phyloP scores from a whole-genome alignment of 2,113 vertebrate species.

The Chloroceryle aenea region DNA sequence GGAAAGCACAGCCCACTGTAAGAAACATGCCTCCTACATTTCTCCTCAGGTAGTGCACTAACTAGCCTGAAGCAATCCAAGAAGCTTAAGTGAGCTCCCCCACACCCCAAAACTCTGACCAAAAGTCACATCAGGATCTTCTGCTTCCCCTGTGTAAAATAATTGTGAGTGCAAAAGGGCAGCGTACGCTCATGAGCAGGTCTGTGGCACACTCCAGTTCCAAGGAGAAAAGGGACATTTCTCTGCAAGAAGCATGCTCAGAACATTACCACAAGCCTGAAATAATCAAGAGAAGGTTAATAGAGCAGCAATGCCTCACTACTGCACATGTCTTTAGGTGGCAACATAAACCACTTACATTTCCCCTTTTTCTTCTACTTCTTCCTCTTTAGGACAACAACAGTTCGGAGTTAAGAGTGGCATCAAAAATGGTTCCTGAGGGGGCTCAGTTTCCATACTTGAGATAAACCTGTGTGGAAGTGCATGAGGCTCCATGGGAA shows the following conservation, averaged over 20 bases:
- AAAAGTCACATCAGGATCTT: not conserved
- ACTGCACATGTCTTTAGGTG: not conserved
- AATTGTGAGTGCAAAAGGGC: not conserved
- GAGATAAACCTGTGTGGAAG: not conserved
- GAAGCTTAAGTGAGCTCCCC: not conserved
- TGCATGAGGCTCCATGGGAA: not conserved
- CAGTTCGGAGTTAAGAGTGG: not conserved
- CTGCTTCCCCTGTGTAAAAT: not conserved
- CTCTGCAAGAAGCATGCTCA: not conserved
- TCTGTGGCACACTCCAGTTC: not conserved
- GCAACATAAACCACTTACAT: not conserved
- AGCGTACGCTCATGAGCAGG: not conserved
- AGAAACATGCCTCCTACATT: accelerated
- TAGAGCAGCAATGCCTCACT: not conserved
- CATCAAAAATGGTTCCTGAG: not conserved
- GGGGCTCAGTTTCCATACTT: not conserved
- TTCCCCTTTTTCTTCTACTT: not conserved
- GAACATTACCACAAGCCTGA: not conserved
- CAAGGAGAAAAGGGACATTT: not conserved
- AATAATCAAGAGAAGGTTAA: not conserved
- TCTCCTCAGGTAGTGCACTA: not conserved
- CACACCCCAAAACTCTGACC: not conserved
- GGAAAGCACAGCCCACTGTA: not conserved
- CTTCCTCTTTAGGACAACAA: not conserved
- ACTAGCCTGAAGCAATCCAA: not conserved